phyloP scores from a whole-genome alignment of 2,797 vertebrate genomes.

The Catharus ustulatus region DNA sequence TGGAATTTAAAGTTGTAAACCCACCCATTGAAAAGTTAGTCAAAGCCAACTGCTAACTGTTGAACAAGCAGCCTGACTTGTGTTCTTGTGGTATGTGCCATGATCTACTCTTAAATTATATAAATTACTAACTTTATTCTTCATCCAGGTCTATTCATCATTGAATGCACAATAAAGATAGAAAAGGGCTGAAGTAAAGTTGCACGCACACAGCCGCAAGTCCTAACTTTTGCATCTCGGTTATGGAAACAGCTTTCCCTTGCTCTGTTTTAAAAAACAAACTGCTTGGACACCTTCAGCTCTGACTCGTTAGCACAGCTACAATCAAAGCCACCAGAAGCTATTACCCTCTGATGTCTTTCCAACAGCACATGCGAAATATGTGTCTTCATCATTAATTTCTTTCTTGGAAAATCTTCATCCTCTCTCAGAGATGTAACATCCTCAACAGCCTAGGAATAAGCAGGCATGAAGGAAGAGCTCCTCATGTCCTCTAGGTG shows the following conservation, averaged over 20 bases:
- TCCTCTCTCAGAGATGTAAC: neutral
- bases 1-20: constrained; percentile 37
- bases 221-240: neutral
- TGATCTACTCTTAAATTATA: neutral
- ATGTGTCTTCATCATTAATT: rapidly evolving
- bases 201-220: rapidly evolving
- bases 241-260: neutral
- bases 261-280: neutral
- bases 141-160: neutral
- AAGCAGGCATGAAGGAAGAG: neutral
- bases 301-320: neutral
- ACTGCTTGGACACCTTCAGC: neutral
- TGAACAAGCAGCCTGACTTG: neutral
- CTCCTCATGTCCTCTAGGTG: neutral
- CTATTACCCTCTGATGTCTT: neutral
- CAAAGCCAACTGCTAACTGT: neutral
- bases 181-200: neutral
- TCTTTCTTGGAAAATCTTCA: neutral
- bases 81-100: neutral
- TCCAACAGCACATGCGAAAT: neutral
- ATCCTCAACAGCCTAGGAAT: neutral
- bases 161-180: neutral
- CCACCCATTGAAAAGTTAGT: neutral
- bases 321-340: neutral
- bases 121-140: neutral